These are phyloP conservation scores for Phylloscopus collybita DNA, from an alignment of 2,797 vertebrate genomes.

Conservation along the genomic window DNA sequence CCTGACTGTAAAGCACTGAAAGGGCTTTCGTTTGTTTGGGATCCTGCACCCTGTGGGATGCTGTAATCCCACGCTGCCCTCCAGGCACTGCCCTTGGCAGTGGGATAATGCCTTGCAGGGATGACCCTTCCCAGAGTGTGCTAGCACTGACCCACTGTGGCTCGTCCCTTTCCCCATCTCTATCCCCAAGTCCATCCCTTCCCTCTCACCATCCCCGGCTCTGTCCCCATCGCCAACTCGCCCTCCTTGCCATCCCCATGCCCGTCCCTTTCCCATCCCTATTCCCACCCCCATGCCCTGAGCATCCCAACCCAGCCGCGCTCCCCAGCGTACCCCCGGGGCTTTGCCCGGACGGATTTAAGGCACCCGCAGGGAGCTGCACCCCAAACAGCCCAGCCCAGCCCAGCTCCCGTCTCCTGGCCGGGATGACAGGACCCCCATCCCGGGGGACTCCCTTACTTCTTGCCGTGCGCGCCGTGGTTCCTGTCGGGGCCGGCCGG, in stretches of 20 bases:
- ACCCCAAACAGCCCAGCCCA: neutral
- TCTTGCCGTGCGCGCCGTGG: slow-evolving; percentile 82
- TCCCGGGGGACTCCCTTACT: slow-evolving; percentile 76
- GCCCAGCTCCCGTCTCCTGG: accelerated
- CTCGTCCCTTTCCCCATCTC: neutral
- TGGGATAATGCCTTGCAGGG: neutral
- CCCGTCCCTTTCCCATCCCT: accelerated
- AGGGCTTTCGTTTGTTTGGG: accelerated
- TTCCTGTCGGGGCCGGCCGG: slow-evolving; percentile 76
- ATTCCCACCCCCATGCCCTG: too few species aligned
- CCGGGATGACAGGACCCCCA: accelerated
- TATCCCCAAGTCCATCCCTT: too few species aligned
- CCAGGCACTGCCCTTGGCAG: accelerated
- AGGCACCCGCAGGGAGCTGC: accelerated
- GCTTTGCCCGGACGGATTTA: accelerated
- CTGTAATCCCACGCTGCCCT: neutral
- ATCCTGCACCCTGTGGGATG: neutral
- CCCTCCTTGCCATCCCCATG: too few species aligned
- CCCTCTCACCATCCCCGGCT: neutral
- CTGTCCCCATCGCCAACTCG: too few species aligned
- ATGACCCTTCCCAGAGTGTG: neutral
- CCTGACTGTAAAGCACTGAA: too few species aligned
- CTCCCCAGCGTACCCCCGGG: neutral
- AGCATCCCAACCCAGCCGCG: neutral
- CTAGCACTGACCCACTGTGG: accelerated